Evolutionary conservation across 1,140 invertebrate genomes (phyloP), one percentile per base, ranked within the genome.

Genomic region (Drosophila kurseongensis): DNA sequence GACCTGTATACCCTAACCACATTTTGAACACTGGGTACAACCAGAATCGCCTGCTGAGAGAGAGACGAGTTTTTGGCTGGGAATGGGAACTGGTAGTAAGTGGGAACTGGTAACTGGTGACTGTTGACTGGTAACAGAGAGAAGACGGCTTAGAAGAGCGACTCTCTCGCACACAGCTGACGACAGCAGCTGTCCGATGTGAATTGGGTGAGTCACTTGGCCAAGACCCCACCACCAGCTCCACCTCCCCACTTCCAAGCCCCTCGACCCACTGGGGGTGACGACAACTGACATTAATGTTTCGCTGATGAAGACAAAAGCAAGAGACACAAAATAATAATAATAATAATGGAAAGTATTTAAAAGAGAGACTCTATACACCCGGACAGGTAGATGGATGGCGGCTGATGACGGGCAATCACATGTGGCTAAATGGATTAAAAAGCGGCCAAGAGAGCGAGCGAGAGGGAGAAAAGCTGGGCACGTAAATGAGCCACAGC

Each of bases 261-360:
- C 56, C 9, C 16, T 18, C 32, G 10, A 6, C n/a, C 48, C 13
- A 35, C 9, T 6, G 16, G 57, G 65, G 67, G 50, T 68, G 52
- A 71, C 55, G 57, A 52, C 58, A 83, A 59, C 59, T 67, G 66
- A 57, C 65, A 80, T 82, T 88, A 85, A 88, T 86, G 74, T 76
- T 60, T 59, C 41, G 61, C 58, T 86, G 83, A 86, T 88, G 83
- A 73, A 83, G 48, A 42, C 77, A 82, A 88, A 73, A 66, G 72
- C 60, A 79, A 79, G 66, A 88, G 47, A 51, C 55, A 48, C 61
- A 66, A 80, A 72, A 74, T 71, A 71, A 85, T 80, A 80, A 88
- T 86, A 78, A 78, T 72, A 77, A 89, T 89, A 88, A 89, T 89
- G 85, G 80, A 89, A 89, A 90, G 84, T 89, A 88, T 90, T 89